phyloP scores from a whole-genome alignment of 2,888 invertebrate genomes.

The Ectemnius continuus region DNA sequence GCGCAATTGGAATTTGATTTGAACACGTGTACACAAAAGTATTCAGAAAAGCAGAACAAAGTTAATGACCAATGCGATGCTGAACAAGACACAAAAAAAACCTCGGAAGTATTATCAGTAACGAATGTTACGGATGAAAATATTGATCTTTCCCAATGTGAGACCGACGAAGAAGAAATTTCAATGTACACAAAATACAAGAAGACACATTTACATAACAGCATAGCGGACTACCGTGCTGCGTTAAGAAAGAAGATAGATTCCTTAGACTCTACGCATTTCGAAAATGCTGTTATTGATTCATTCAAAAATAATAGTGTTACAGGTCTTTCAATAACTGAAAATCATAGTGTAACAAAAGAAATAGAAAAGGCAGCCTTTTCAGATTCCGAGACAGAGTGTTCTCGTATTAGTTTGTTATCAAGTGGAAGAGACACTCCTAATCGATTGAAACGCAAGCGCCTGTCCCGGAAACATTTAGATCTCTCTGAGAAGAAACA shows the following conservation, averaged over 20 bases:
- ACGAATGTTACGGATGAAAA: neutral
- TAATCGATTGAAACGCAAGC: too few species aligned
- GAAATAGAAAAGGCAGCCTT: too few species aligned
- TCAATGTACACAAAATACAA: conserved; percentile 72
- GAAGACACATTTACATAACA: conserved; percentile 63
- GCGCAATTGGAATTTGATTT: neutral
- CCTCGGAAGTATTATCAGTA: neutral
- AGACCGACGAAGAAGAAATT: conserved; percentile 45
- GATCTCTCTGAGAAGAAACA: too few species aligned
- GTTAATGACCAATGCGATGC: neutral
- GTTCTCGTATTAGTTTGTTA: too few species aligned
- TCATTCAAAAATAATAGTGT: neutral
- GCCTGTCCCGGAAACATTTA: too few species aligned
- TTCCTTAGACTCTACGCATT: neutral
- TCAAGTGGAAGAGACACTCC: too few species aligned
- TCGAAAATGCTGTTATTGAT: neutral
- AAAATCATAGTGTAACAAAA: too few species aligned
- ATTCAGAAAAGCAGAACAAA: neutral
- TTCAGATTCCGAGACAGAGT: too few species aligned
- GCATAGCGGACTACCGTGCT: conserved; percentile 69
- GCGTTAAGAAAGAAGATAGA: conserved; percentile 11
- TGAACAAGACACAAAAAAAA: neutral
- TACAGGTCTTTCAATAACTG: neutral
- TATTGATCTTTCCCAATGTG: conserved; percentile 15
- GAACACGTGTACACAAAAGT: neutral